A percentile compares a stretch with the other conserved stretches of the same genome.
Conservation (phyloP, 2,113 vertebrate species). For the Falco punctatus region DNA sequence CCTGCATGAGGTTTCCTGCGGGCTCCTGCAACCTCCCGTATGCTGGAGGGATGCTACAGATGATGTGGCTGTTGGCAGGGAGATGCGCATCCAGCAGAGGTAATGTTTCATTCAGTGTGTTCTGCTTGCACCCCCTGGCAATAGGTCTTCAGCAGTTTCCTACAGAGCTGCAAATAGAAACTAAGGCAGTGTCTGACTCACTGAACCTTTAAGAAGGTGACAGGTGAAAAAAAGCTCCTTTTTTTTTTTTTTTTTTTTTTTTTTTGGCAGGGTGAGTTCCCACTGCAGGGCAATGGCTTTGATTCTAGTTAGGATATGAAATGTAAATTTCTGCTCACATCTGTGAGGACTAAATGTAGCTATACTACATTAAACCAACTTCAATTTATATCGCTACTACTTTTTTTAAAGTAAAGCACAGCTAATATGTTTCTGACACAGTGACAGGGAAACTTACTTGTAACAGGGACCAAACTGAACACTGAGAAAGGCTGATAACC, state of each 20-base stretch:
- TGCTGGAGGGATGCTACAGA: background rate
- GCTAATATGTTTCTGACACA: background rate
- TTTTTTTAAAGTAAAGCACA: background rate
- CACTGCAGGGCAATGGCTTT: background rate
- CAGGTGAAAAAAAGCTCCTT: background rate
- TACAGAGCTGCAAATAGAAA: constrained; percentile 24
- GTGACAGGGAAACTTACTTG: background rate
- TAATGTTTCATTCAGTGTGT: background rate
- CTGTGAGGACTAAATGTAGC: background rate
- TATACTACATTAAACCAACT: background rate
- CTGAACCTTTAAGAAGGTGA: background rate
- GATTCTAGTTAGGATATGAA: background rate
- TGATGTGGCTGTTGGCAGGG: background rate
- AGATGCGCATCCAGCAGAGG: background rate
- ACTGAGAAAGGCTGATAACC: background rate
- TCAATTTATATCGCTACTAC: background rate
- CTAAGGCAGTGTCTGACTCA: background rate
- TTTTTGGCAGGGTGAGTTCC: background rate
- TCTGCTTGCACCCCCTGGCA: background rate
- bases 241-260: too few species aligned
- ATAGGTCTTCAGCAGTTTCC: constrained; percentile 25
- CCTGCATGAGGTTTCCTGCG: background rate
- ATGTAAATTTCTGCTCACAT: background rate
- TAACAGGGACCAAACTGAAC: background rate
- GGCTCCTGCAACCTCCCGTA: background rate